Conservation (phyloP, 2,797 vertebrate genomes). For the Pangasius krempfi region DNA sequence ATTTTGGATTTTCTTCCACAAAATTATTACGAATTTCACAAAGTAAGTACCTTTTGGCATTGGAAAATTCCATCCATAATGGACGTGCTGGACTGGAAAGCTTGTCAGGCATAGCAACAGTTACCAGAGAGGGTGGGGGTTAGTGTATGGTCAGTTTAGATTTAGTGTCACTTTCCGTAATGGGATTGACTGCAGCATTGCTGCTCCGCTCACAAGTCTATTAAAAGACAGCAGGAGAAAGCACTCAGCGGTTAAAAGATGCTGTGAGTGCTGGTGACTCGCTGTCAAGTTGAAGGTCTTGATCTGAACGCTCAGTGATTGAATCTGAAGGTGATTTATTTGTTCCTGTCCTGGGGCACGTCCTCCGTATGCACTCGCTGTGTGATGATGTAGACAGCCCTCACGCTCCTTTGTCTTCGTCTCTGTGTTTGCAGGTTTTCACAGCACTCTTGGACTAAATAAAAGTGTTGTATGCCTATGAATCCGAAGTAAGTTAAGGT, state of each 20-base stretch:
- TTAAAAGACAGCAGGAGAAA: conserved; percentile 25
- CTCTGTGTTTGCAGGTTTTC: neutral
- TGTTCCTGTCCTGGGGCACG: neutral
- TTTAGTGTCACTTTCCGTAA: conserved; percentile 46
- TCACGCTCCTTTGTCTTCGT: neutral
- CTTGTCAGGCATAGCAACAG: neutral
- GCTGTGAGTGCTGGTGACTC: neutral
- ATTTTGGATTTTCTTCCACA: neutral
- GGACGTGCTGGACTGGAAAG: neutral
- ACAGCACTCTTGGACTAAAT: no score
- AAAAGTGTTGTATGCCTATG: neutral
- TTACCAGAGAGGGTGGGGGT: neutral
- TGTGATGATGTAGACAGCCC: neutral
- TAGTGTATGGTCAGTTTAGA: conserved; percentile 37
- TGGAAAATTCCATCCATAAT: no score
- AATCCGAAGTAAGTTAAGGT: neutral
- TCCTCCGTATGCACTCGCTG: neutral
- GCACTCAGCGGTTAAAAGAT: conserved; percentile 7
- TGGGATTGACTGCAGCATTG: conserved; percentile 36
- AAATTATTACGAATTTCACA: neutral
- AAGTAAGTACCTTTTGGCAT: no score
- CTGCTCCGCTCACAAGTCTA: conserved; percentile 31
- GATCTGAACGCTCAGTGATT: neutral
- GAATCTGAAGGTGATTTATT: neutral
- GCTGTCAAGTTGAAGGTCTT: conserved; percentile 1